Evolutionary conservation across 2,113 vertebrate genomes (phyloP), one percentile per base, ranked within the genome.

Genomic region (Cairina moschata): DNA sequence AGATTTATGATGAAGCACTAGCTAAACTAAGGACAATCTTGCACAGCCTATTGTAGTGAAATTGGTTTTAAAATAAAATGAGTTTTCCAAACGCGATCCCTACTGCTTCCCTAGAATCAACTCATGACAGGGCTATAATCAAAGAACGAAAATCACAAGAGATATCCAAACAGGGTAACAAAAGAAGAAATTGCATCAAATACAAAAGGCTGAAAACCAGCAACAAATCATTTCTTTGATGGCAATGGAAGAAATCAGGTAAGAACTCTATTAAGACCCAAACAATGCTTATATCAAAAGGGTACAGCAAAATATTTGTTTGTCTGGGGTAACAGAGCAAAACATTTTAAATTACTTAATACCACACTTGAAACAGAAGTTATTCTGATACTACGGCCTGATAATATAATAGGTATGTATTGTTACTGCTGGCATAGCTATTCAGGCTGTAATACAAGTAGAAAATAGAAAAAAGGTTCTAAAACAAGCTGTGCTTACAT

Each of bases 391-490:
- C 4, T 14, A 48, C 59, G 23, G 50, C 7, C 31, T n/a, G 52
- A 76, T 60, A 75, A 95, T 82, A 66, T 17, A 86, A 69, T 28
- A 71, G 65, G 59, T 48, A 86, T 8, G 8, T 68, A 72, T n/a
- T 48, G 44, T 52, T 79, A 60, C 28, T 76, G 71, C 77, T 89
- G 40, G 69, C 86, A 89, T 5, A 80, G 59, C 65, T 93, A 34
- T 36, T 89, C 77, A 76, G 81, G 12, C 16, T 76, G 48, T 11
- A 86, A 87, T 36, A 59, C 38, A 82, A 87, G 89, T 2, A 92
- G 54, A 95, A 95, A 97, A 95, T 26, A 92, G 86, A 91, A 95
- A 68, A 62, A 50, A 66, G 66, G 59, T 89, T 89, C 91, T 85
- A 95, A 91, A 96, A 60, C 32, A 77, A 95, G 88, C 63, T 59